These are phyloP conservation scores for Zosterops lateralis DNA, from an alignment of 2,113 vertebrate genomes.

Conservation along the genomic window DNA sequence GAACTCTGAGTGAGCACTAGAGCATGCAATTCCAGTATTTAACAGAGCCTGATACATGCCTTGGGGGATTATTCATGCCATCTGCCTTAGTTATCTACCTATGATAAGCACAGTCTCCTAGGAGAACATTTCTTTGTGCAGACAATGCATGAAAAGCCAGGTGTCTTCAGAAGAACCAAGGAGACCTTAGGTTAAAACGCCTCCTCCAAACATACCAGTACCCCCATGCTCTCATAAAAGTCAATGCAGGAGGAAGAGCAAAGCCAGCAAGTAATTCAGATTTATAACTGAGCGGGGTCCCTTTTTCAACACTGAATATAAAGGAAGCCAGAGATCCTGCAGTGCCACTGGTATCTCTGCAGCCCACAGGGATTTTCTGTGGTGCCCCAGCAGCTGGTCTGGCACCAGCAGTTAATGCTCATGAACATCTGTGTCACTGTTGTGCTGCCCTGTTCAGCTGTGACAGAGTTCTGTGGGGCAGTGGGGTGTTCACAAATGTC, in stretches of 20 bases:
- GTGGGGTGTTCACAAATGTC: background rate
- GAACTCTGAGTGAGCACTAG: background rate
- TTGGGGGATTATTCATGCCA: background rate
- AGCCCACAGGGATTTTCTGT: background rate
- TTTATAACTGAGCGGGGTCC: background rate
- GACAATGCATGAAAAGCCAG: background rate
- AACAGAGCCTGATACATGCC: background rate
- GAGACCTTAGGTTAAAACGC: accelerated
- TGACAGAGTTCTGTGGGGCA: background rate
- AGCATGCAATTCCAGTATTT: background rate
- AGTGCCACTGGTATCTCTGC: background rate
- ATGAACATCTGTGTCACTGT: background rate
- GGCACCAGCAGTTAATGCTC: background rate
- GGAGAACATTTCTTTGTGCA: background rate
- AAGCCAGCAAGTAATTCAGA: background rate
- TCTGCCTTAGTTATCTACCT: background rate
- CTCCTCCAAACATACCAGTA: background rate
- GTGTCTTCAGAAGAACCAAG: background rate
- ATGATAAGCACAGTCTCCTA: background rate
- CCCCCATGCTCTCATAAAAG: background rate
- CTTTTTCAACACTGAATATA: background rate
- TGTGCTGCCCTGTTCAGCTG: background rate
- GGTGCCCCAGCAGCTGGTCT: background rate
- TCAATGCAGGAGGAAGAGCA: background rate
- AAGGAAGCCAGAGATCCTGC: background rate